Percentiles rank a stretch among this genome's conserved stretches.
Evolutionary conservation across 2,888 invertebrate species (phyloP).

Genomic region (Xestobium rufovillosum): DNA sequence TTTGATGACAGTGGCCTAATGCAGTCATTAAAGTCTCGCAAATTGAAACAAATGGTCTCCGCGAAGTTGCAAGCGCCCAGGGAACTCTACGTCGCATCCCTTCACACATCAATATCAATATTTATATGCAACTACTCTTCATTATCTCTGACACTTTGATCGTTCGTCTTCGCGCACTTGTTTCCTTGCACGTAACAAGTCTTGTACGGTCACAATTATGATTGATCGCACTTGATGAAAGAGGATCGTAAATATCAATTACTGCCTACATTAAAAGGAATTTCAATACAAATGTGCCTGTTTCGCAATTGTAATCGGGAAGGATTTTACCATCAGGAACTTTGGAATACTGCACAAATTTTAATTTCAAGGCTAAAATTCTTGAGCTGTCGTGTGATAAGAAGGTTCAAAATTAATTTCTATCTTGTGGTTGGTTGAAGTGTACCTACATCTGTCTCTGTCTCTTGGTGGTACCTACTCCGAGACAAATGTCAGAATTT

Average conservation of each 20-base stretch:
- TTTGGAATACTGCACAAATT: too few species aligned
- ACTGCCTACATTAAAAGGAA: too few species aligned
- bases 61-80: constrained; percentile 35
- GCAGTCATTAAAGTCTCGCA: constrained; percentile 39
- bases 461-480: too few species aligned
- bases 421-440: too few species aligned
- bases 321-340: too few species aligned
- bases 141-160: constrained; percentile 41
- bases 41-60: constrained; percentile 49
- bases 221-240: constrained; percentile 32
- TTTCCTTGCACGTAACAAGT: background rate
- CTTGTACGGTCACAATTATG: constrained; percentile 28
- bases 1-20: constrained; percentile 34
- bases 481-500: too few species aligned
- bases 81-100: constrained; percentile 44
- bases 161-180: constrained; percentile 30
- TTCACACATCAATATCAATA: constrained; percentile 47
- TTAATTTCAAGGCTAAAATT: too few species aligned
- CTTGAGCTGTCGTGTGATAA: too few species aligned
- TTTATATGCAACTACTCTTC: constrained; percentile 43
- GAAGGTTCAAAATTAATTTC: too few species aligned
- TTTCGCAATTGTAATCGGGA: too few species aligned
- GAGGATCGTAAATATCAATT: constrained; percentile 33
- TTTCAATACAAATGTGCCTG: too few species aligned
- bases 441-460: too few species aligned